Base-by-base conservation (phyloP, 2,888 invertebrate species). In the Apodemia mormo region DNA sequence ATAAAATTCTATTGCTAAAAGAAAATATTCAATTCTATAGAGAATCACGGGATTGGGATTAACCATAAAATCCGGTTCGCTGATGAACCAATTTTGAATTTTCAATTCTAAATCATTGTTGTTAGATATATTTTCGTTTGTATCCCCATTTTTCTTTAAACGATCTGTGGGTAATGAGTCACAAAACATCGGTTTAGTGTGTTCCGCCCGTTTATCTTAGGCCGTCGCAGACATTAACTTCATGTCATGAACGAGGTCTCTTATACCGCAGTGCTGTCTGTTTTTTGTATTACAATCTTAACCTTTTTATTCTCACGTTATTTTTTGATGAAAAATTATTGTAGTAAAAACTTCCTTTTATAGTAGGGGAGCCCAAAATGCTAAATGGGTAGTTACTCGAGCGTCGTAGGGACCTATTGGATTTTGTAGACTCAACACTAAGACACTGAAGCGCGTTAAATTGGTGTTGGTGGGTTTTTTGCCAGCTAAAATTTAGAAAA, bases 111-210 rank as follows among this genome's bases (percentile, higher is more conserved):
- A 72, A 72, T 74, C 74, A 71, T 74, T 70, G 61, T 52, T 68
- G 69, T 70, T 71, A 70, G 74, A 76, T 70, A 65, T 67, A 69
- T 72, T 77, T 75, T 75, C 54, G 72, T 67, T 64, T 70, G 71
- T 71, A 66, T 70, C 69, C 65, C 71, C 66, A 71, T 68, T 70
- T 71, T 49, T 72, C 70, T 70, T 64, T 58, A 54, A 72, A 70
- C 72, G 68, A 73, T 73, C 68, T 73, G 75, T 72, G 77, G 76
- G 78, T 79, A 80, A 81, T 82, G 80, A 80, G 77, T 78, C 79
- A 81, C 81, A 82, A 84, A 83, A 83, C 81, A 83, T 82, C 79
- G 77, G 81, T 79, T 82, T 77, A 77, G 80, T 49, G 49, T 49
- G 49, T 81, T 77, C 74, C 69, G 74, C 71, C 76, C 80, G 78